Percentiles rank a stretch among this genome's conserved stretches.
phyloP scores from a whole-genome alignment of 2,113 vertebrate species.

The Thalassoma bifasciatum region DNA sequence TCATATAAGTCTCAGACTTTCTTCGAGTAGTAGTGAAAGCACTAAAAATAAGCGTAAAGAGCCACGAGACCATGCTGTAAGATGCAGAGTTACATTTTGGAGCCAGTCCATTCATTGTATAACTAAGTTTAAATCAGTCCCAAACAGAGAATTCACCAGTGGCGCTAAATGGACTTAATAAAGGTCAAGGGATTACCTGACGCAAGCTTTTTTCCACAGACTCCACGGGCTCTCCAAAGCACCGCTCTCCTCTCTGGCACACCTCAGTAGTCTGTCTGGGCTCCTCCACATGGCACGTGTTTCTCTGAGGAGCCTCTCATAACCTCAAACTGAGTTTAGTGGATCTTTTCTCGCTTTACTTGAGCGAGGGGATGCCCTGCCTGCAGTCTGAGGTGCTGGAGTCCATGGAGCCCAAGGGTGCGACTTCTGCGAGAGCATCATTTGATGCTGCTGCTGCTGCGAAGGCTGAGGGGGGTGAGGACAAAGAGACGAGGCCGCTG shows the following conservation, averaged over 20 bases:
- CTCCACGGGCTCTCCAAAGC: not conserved
- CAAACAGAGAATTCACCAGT: conserved; percentile 21
- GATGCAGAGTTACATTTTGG: not conserved
- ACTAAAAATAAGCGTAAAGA: not conserved
- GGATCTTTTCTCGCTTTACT: conserved; percentile 51
- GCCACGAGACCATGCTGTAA: not conserved
- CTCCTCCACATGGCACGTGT: not conserved
- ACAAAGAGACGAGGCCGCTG: not conserved
- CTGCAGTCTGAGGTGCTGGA: conserved; percentile 39
- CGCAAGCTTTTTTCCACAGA: conserved; percentile 33
- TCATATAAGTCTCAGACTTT: no score
- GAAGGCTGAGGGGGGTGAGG: not conserved
- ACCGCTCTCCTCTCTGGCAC: not conserved
- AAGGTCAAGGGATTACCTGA: conserved; percentile 63
- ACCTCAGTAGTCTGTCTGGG: not conserved
- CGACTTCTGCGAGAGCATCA: conserved; percentile 1
- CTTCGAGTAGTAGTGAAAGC: no score
- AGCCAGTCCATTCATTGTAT: not conserved
- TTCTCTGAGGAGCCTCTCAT: not conserved
- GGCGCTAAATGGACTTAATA: conserved; percentile 24
- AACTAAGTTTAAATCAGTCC: conserved; percentile 17
- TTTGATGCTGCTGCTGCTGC: not conserved
- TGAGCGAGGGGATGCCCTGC: conserved; percentile 65
- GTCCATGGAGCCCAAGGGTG: conserved; percentile 28
- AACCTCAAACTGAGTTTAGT: conserved; percentile 41